Base-by-base conservation (phyloP, 2,113 vertebrate genomes). In the Poeciliopsis turrubarensis region DNA sequence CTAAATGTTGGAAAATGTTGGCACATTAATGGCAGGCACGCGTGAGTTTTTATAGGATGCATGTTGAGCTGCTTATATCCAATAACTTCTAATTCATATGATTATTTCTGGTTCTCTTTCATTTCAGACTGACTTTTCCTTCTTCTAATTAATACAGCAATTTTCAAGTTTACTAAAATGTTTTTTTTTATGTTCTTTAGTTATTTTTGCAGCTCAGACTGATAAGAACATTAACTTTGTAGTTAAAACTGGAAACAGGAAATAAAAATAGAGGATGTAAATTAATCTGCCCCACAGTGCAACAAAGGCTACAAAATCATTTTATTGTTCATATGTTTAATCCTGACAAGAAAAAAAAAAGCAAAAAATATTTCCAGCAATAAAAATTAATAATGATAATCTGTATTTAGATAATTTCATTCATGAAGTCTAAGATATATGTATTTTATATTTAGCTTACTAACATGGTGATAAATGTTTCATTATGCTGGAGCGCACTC, bases 11-110 rank as follows among this genome's bases (percentile, higher is more conserved):
- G 26, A 73, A 75, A 60, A 68, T 10, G 10, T 67, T 44, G 63
- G 74, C 71, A 80, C 77, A 65, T 64, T 39, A 26, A 65, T 5
- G 69, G 62, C 34, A 84, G 81, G 79, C 84, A 84, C 77, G 31
- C 32, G 44, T 37, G 60, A 74, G 30, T 64, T 15, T 32, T 60
- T 8, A 32, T 15, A 61, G n/a, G 37, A 29, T 26, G 70, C 44
- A 60, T 11, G 17, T 7, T 66, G 17, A 31, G 27, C 27, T 1
- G 0, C 26, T 60, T 66, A 26, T 1, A 26, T 63, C 7, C 29
- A 31, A 32, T 19, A 17, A 31, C 14, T 57, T 57, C 22, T 57
- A n/a, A 57, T 25, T 57, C 17, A 57, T n/a, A 25, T 57, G 0
- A 25, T 57, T 57, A 25, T 57, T 57, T n/a, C 51, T 9, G 22